Percentiles rank a stretch among this genome's conserved stretches.
These are phyloP conservation scores for Armadillidium nasatum DNA, from an alignment of 1,140 invertebrate genomes.

Conservation along the genomic window DNA sequence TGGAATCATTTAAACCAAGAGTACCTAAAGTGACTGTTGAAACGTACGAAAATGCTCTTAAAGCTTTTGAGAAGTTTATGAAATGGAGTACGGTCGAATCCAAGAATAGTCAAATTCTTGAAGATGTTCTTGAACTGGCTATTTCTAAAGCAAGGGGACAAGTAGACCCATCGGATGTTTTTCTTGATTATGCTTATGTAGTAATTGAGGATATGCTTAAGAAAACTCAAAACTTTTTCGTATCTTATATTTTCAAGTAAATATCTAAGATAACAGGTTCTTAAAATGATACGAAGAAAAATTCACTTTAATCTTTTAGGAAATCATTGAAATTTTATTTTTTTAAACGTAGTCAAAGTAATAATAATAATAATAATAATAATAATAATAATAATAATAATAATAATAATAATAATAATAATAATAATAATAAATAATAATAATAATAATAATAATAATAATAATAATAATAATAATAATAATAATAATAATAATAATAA, in stretches of 20 bases:
- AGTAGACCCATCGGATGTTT: background rate
- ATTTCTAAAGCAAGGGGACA: background rate
- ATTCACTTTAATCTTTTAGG: no score
- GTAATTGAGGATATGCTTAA: background rate
- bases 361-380: background rate
- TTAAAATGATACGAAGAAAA: no score
- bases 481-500: no score
- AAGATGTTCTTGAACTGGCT: background rate
- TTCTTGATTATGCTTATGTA: background rate
- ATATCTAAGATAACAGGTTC: no score
- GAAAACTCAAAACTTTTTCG: no score
- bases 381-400: constrained; percentile 6
- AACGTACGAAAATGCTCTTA: background rate
- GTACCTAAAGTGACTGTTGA: background rate
- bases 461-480: no score
- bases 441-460: no score
- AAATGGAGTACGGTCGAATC: background rate
- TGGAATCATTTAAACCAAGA: background rate
- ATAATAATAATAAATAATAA: no score
- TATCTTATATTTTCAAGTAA: no score
- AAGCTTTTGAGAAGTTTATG: background rate
- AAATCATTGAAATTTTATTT: no score
- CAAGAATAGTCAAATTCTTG: background rate
- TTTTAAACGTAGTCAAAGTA: background rate
- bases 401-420: background rate